phyloP scores from a whole-genome alignment of 2,797 vertebrate genomes.

The Liparis tanakae region DNA sequence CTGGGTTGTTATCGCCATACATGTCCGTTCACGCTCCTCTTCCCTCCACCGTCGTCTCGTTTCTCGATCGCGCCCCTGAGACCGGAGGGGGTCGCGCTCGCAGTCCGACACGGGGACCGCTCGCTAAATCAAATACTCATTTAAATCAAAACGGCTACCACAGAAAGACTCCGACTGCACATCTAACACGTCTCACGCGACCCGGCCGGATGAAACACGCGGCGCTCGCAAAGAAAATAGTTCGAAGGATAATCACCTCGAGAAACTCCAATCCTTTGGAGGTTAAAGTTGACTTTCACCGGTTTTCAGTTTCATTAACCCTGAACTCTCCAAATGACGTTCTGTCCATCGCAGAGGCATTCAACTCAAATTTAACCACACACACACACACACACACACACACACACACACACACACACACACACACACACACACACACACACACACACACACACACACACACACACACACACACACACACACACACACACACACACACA shows the following conservation, averaged over 20 bases:
- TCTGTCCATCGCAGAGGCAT: conserved; percentile 26
- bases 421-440: conserved; percentile 11
- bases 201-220: conserved; percentile 36
- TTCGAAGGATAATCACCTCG: conserved; percentile 10
- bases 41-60: background rate
- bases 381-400: no score
- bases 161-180: conserved; percentile 32
- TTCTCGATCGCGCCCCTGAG: conserved; percentile 75
- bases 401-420: conserved; percentile 8
- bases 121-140: conserved; percentile 31
- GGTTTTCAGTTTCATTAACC: conserved; percentile 48
- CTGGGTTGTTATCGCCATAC: background rate
- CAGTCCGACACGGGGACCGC: conserved; percentile 1
- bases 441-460: conserved; percentile 9
- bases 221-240: conserved; percentile 10
- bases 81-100: conserved; percentile 37
- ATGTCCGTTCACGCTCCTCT: background rate
- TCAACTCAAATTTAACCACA: conserved; percentile 25
- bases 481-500: conserved; percentile 8
- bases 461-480: no score
- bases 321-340: conserved; percentile 6
- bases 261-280: conserved; percentile 6
- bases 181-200: conserved; percentile 17
- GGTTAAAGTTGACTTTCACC: conserved; percentile 18
- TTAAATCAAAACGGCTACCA: conserved; percentile 62